Evolutionary conservation across 1,140 invertebrate species (phyloP), one percentile per base, ranked within the genome.

Genomic region (Drosophila littoralis): DNA sequence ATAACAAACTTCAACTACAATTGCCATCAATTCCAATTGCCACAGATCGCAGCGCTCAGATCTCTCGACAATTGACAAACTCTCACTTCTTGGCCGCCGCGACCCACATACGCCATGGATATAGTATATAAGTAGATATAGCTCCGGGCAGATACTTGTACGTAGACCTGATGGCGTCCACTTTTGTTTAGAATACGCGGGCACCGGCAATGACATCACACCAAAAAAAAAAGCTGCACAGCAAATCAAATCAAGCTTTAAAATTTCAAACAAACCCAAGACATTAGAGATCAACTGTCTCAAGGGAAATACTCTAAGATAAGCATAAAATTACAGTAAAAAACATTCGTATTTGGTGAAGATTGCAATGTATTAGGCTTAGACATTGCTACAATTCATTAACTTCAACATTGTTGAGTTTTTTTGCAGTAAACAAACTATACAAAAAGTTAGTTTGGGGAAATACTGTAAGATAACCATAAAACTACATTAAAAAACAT

Each of bases 151-250:
- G 28, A 51, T 63, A 77, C 38, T 42, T 28, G 38, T 63, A 68
- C 57, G 59, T 77, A 80, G 78, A 52, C 66, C 52, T 63, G 42
- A 66, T 72, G 79, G 71, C 72, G 71, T 80, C 60, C 15, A 43
- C 68, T 66, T 63, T 68, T 43, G 66, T 33, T 61, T 74, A 74
- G 81, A 76, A 77, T 75, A 46, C 55, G 48, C 55, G 48, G 63
- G 15, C 17, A 33, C 55, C 50, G 42, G 42, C 63, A 70, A 89
- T 88, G 80, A 88, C 84, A 88, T 88, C 84, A 84, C 73, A 85
- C 35, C 64, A 28, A 38, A 46, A 35, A 54, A n/a, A 35, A 74
- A 63, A 64, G 52, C 50, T 28, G 75, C 73, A 66, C 68, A 80
- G 64, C 76, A 82, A 83, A 88, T 69, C 65, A 77, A 71, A 86